Evolutionary conservation across 2,113 vertebrate genomes (phyloP).

Genomic region (Cyprinodon variegatus): DNA sequence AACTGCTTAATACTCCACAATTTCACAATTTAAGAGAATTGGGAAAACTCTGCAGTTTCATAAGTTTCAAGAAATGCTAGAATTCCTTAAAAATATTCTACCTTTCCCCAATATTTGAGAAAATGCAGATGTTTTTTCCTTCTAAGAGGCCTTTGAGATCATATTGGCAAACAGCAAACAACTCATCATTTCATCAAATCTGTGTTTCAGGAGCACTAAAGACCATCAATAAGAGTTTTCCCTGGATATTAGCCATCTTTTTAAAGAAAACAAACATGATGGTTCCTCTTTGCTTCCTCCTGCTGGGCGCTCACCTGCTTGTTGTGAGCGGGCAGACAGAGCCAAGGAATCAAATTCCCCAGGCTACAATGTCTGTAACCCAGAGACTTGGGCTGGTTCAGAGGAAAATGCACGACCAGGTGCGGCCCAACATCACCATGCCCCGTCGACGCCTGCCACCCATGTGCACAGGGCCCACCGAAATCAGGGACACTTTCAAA

Average conservation of each 20-base stretch:
- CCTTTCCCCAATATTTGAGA: neutral
- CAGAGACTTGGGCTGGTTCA: conserved; percentile 53
- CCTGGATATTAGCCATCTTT: conserved; percentile 27
- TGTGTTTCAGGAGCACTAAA: conserved; percentile 40
- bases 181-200: conserved; percentile 3
- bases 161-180: neutral
- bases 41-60: neutral
- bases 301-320: conserved; percentile 47
- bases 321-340: conserved; percentile 63
- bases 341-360: conserved; percentile 14
- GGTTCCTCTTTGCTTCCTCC: conserved; percentile 40
- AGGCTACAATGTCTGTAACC: conserved; percentile 25
- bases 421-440: conserved; percentile 64
- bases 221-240: conserved; percentile 1
- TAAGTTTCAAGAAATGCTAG: neutral
- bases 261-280: conserved; percentile 56
- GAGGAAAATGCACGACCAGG: conserved; percentile 48
- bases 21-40: too few species aligned
- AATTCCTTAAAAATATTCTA: neutral
- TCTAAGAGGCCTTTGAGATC: neutral
- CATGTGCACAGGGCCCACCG: conserved; percentile 82
- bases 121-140: neutral
- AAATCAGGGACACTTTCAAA: conserved; percentile 91
- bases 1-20: neutral
- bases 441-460: conserved; percentile 76